Conservation (phyloP, 2,888 invertebrate genomes). For the Coenonympha arcania region DNA sequence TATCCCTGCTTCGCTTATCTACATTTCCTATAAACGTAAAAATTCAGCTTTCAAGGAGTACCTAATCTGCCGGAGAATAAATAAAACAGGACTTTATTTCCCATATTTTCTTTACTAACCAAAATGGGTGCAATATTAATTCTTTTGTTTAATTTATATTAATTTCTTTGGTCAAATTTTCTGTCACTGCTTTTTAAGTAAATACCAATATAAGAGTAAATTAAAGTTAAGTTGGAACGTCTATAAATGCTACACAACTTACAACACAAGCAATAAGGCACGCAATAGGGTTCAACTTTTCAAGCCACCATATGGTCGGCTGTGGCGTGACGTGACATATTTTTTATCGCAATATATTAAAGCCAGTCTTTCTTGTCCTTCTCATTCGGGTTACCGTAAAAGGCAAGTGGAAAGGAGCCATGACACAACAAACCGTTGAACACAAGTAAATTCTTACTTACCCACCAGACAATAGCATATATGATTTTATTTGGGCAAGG, state of each 20-base stretch:
- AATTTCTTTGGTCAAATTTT: too few species aligned
- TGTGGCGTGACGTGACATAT: constrained; percentile 34
- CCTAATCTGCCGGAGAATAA: too few species aligned
- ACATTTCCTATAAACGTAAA: too few species aligned
- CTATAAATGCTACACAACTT: neutral
- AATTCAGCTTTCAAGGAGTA: too few species aligned
- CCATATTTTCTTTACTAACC: too few species aligned
- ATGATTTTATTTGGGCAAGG: constrained; percentile 30
- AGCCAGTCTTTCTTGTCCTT: constrained; percentile 34
- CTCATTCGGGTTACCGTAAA: constrained; percentile 45
- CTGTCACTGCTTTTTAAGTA: too few species aligned
- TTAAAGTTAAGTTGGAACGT: neutral
- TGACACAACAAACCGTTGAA: constrained; percentile 45
- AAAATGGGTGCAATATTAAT: too few species aligned
- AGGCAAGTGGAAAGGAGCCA: constrained; percentile 55
- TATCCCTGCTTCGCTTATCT: too few species aligned
- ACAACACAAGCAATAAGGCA: too few species aligned
- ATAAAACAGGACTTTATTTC: too few species aligned
- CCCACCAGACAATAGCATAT: constrained; percentile 43
- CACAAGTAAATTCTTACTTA: constrained; percentile 35
- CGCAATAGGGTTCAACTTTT: constrained; percentile 4
- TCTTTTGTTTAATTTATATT: too few species aligned
- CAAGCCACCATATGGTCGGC: constrained; percentile 49
- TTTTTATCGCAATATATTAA: constrained; percentile 43
- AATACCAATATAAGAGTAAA: neutral